phyloP scores from a whole-genome alignment of 2,888 invertebrate species.

The Myathropa florea region DNA sequence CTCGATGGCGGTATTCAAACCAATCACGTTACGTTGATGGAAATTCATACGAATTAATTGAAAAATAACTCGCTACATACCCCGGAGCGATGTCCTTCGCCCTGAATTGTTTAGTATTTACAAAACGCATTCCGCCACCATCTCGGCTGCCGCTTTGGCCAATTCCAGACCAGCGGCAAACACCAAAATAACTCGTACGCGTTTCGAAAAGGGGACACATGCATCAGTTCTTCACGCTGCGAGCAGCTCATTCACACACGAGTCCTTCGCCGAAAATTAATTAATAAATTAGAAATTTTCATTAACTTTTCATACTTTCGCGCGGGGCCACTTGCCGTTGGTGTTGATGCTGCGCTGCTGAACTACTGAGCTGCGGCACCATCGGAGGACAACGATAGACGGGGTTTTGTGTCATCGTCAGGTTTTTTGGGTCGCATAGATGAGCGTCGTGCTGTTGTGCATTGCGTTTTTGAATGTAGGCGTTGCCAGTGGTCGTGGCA shows the following conservation, averaged over 20 bases:
- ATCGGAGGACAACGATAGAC: neutral
- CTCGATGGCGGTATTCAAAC: too few relatives aligned
- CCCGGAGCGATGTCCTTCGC: neutral
- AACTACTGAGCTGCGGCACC: neutral
- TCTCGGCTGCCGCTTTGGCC: conserved; percentile 2
- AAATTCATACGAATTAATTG: conserved; percentile 49
- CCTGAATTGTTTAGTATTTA: conserved; percentile 17
- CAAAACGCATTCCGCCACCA: conserved; percentile 28
- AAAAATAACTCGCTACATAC: conserved; percentile 42
- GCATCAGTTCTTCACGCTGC: neutral
- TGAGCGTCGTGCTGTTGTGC: conserved; percentile 13
- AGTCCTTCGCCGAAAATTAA: conserved; percentile 48
- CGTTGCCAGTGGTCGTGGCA: neutral
- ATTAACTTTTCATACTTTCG: conserved; percentile 62
- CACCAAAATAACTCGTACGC: conserved; percentile 16
- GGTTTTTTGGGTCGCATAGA: neutral
- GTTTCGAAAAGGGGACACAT: neutral
- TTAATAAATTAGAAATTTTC: conserved; percentile 69
- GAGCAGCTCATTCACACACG: neutral
- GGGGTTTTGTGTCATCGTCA: neutral
- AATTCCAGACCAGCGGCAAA: conserved; percentile 5
- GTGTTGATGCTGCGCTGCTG: neutral
- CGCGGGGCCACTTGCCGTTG: neutral
- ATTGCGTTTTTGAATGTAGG: neutral
- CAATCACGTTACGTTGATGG: neutral